phyloP scores from a whole-genome alignment of 2,113 vertebrate genomes.

The Buteo buteo region DNA sequence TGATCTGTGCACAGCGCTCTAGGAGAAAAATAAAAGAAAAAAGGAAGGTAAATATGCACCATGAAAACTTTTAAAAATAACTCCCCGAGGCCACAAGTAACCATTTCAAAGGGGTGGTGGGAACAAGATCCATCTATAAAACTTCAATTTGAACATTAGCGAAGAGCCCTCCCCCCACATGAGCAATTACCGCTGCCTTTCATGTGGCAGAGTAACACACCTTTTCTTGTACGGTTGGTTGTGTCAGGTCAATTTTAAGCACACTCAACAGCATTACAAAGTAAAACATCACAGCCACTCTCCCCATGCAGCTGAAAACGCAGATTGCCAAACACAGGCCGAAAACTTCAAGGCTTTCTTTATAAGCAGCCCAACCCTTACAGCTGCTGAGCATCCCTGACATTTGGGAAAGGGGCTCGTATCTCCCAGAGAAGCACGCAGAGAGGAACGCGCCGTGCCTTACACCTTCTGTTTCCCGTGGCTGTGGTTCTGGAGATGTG shows the following conservation, averaged over 20 bases:
- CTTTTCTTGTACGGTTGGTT: neutral
- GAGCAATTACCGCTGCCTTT: slow-evolving; percentile 21
- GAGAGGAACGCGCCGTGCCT: too few relatives aligned
- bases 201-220: slow-evolving; percentile 30
- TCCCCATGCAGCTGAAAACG: neutral
- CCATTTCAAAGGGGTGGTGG: slow-evolving; percentile 33
- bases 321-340: neutral
- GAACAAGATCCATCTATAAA: slow-evolving; percentile 20
- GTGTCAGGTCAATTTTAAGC: slow-evolving; percentile 1
- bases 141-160: slow-evolving; percentile 1
- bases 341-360: neutral
- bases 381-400: neutral
- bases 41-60: neutral
- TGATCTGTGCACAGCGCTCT: neutral
- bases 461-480: fast-evolving
- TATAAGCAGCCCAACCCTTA: neutral
- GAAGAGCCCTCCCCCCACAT: neutral
- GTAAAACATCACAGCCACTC: neutral
- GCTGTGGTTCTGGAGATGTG: fast-evolving
- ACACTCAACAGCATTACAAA: neutral
- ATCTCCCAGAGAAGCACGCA: fast-evolving
- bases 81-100: slow-evolving; percentile 2
- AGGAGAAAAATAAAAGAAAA: neutral
- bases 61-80: slow-evolving; percentile 1
- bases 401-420: fast-evolving